Base-by-base conservation (phyloP, 2,113 vertebrate genomes). In the Arenaria interpres region DNA sequence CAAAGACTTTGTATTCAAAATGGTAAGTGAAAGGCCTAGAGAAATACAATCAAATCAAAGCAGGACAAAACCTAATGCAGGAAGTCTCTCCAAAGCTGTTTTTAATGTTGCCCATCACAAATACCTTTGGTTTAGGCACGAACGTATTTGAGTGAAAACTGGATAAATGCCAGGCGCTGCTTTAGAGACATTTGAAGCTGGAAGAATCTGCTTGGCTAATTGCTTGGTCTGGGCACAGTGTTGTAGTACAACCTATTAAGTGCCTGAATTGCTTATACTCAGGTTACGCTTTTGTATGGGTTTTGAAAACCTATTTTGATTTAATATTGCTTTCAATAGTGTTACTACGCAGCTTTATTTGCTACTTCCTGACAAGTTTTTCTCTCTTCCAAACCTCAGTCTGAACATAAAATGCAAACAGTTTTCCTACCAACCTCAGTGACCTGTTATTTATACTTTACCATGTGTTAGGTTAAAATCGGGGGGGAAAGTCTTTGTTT, bases 171-270 rank as follows among this genome's bases (percentile, higher is more conserved):
- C 97, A 98, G 96, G 46, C 74, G 39, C 54, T 50, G 89, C 77
- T 97, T 97, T 88, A 92, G 68, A 97, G 97, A 93, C 84, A 68
- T 95, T 85, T 62, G n/a, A 87, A 93, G 78, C 74, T 94, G 69
- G 88, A 96, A 97, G 85, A 71, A 94, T 92, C 74, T 73, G 73
- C 76, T 88, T 89, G 80, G 92, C 43, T 93, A 97, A 97, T 96
- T 97, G 86, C 75, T 96, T 92, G 92, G 79, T 96, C 94, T 97
- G 87, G 95, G 77, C 80, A 93, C 69, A 25, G 7, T 92, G 88
- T 95, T 97, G 94, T 73, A 94, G 88, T 86, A 96, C 93, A 97
- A 85, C 77, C 85, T 94, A 96, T 98, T 97, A 98, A 98, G 72
- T 48, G 80, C n/a, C 32, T 95, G 88, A 97, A 97, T 96, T 94